Evolutionary conservation across 1,140 invertebrate species (phyloP).

Genomic region (Linepithema humile): DNA sequence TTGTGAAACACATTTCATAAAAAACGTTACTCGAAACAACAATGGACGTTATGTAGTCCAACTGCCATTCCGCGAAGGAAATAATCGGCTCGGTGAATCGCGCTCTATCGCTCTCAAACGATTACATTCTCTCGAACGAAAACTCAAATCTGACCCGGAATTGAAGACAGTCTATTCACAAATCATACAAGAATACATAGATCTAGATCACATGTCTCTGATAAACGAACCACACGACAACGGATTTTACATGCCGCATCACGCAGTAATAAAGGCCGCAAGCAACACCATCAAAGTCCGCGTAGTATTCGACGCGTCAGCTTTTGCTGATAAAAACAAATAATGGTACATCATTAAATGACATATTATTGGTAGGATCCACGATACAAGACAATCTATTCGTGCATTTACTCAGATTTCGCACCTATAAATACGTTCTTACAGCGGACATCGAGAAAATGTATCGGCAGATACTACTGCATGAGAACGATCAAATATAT

Average conservation of each 20-base stretch:
- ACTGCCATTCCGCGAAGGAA: background rate
- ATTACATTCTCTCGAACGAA: background rate
- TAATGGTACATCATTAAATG: background rate
- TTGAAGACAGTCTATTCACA: background rate
- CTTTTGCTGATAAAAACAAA: background rate
- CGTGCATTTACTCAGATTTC: background rate
- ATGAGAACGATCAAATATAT: background rate
- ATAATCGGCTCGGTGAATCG: background rate
- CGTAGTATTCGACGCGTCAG: background rate
- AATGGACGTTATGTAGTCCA: background rate
- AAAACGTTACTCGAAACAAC: background rate
- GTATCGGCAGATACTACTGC: constrained; percentile 16
- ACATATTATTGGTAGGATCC: background rate
- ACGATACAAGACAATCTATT: constrained; percentile 34
- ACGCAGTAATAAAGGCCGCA: background rate
- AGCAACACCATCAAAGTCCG: background rate
- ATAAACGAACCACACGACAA: background rate
- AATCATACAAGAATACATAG: background rate
- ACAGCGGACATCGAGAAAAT: background rate
- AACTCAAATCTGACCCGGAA: background rate
- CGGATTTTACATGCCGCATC: background rate
- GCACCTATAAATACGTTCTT: background rate
- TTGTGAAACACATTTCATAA: background rate
- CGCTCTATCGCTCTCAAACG: background rate
- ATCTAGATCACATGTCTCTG: background rate